These are phyloP conservation scores for Caenorhabditis tropicalis DNA, from an alignment of 1,140 invertebrate genomes.

Conservation along the genomic window DNA sequence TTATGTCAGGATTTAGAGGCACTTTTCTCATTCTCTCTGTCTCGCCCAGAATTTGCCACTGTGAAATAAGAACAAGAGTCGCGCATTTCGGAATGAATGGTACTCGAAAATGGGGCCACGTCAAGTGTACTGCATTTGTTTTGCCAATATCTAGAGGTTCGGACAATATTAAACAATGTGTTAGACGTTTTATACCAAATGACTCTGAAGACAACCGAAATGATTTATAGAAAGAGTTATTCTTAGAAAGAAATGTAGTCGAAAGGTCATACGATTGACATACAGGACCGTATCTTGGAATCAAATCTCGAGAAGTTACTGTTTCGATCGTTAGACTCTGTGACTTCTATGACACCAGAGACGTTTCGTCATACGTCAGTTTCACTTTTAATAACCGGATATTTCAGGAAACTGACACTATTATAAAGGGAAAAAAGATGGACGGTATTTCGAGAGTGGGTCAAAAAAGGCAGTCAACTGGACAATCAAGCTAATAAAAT, in stretches of 20 bases:
- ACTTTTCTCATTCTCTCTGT: constrained; percentile 25
- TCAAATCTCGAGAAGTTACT: too few species aligned
- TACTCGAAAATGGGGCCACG: background rate
- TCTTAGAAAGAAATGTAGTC: background rate
- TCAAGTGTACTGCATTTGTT: constrained; percentile 34
- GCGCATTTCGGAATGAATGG: constrained; percentile 38
- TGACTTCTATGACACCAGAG: too few species aligned
- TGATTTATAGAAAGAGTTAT: too few species aligned
- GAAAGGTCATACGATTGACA: too few species aligned
- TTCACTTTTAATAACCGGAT: background rate
- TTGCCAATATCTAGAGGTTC: background rate
- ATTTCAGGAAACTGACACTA: background rate
- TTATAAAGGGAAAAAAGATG: background rate
- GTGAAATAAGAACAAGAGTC: constrained; percentile 23
- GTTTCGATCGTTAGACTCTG: too few species aligned
- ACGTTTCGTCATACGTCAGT: too few species aligned
- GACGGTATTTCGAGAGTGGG: constrained; percentile 13
- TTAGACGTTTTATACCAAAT: background rate
- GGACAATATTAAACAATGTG: background rate
- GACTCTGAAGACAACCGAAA: too few species aligned
- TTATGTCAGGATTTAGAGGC: constrained; percentile 42
- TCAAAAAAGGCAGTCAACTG: constrained; percentile 35
- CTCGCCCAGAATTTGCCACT: background rate
- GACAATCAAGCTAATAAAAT: constrained; percentile 30
- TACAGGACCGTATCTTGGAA: background rate